phyloP scores from a whole-genome alignment of 2,888 invertebrate species.

The Periphyllus acericola region DNA sequence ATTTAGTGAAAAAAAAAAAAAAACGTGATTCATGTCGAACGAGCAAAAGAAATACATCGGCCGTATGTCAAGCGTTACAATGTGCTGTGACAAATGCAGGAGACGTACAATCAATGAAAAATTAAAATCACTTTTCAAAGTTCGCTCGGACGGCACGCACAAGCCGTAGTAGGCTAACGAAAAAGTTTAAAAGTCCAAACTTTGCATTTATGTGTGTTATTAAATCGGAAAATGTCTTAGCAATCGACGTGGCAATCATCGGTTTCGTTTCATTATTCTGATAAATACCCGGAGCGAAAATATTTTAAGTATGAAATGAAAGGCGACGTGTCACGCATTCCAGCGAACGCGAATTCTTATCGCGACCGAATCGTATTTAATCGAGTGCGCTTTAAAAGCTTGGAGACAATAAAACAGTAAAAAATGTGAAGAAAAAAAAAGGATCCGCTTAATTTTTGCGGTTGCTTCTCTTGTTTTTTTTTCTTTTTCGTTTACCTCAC shows the following conservation, averaged over 20 bases:
- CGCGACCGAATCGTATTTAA: not conserved
- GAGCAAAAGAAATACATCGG: not conserved
- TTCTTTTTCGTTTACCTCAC: not conserved
- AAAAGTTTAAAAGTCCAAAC: not conserved
- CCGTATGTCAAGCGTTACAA: not conserved
- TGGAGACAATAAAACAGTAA: not conserved
- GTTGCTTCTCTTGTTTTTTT: too few species aligned
- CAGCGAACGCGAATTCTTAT: not conserved
- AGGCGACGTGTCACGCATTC: not conserved
- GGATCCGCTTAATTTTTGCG: not conserved
- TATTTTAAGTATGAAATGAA: not conserved
- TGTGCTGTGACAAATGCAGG: not conserved
- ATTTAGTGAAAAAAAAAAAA: not conserved
- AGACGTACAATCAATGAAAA: not conserved
- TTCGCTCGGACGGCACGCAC: not conserved
- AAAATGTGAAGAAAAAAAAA: not conserved
- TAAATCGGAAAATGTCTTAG: not conserved
- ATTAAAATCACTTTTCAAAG: not conserved
- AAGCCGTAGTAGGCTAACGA: not conserved
- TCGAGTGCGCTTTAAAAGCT: not conserved
- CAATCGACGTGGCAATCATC: not conserved
- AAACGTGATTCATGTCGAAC: not conserved
- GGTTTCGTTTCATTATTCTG: not conserved
- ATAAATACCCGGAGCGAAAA: not conserved
- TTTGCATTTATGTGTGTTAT: not conserved